Conservation (phyloP, 1,140 invertebrate species). For the Drosophila ercepeae region DNA sequence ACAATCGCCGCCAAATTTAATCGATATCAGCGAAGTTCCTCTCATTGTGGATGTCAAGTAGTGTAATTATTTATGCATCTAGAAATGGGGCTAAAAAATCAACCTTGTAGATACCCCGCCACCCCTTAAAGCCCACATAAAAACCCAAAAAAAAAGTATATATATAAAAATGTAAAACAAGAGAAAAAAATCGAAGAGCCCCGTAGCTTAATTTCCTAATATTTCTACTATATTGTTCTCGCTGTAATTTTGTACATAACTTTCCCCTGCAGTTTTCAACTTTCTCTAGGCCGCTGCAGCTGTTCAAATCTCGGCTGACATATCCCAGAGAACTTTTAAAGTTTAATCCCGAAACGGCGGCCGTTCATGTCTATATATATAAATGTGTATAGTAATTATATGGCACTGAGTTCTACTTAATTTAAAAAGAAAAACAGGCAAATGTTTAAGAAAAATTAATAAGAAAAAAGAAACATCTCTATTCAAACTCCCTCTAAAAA, state of each 20-base stretch:
- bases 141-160: slow-evolving; percentile 38
- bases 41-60: slow-evolving; percentile 84
- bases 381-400: slow-evolving; percentile 73
- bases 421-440: slow-evolving; percentile 44
- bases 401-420: slow-evolving; percentile 83
- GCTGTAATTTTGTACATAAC: slow-evolving; percentile 78
- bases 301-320: slow-evolving; percentile 38
- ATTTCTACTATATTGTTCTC: slow-evolving; percentile 51
- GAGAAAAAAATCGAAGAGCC: slow-evolving; percentile 32
- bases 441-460: slow-evolving; percentile 28
- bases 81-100: slow-evolving; percentile 50
- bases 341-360: slow-evolving; percentile 25
- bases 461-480: slow-evolving; percentile 2
- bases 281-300: slow-evolving; percentile 52
- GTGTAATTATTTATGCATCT: slow-evolving; percentile 78
- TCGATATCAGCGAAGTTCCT: slow-evolving; percentile 84
- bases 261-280: slow-evolving; percentile 33
- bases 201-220: slow-evolving; percentile 70
- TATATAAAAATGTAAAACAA: slow-evolving; percentile 56
- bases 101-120: slow-evolving; percentile 44
- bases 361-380: slow-evolving; percentile 34
- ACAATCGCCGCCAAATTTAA: slow-evolving; percentile 82
- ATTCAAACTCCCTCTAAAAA: slow-evolving; percentile 25
- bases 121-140: slow-evolving; percentile 28
- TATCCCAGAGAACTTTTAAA: slow-evolving; percentile 54